Percentiles rank a stretch among this genome's conserved stretches.
These are phyloP conservation scores for Hassar affinis DNA, from an alignment of 2,113 vertebrate species.

Conservation along the genomic window DNA sequence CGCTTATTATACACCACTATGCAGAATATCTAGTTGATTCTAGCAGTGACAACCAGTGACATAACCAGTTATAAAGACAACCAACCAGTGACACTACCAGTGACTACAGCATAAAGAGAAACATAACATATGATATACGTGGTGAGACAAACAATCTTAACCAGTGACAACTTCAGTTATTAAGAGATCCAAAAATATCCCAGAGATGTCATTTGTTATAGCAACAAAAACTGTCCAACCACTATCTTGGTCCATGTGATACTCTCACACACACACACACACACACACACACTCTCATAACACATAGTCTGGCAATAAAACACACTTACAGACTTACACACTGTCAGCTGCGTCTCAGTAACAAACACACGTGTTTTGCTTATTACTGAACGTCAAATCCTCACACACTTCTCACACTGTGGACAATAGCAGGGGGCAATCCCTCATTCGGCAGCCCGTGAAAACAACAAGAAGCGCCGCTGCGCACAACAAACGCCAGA, in stretches of 20 bases:
- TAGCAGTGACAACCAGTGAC: not conserved
- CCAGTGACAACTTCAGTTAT: not conserved
- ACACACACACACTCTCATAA: not conserved
- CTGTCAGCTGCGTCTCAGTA: not conserved
- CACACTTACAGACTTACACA: not conserved
- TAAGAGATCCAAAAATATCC: not conserved
- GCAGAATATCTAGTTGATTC: too few species aligned
- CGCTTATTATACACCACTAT: too few species aligned
- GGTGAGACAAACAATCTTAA: not conserved
- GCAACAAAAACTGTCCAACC: not conserved
- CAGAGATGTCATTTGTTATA: not conserved
- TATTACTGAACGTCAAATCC: not conserved
- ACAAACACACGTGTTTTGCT: not conserved
- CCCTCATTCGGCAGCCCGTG: slow-evolving; percentile 23
- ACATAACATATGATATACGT: not conserved
- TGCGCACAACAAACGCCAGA: slow-evolving; percentile 23
- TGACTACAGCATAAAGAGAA: not conserved
- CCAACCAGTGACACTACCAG: not conserved
- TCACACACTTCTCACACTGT: slow-evolving; percentile 23
- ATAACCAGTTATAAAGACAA: not conserved
- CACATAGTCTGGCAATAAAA: not conserved
- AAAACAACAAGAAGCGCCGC: slow-evolving; percentile 31
- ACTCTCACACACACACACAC: not conserved
- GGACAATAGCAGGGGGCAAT: slow-evolving; percentile 29
- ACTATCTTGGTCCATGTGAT: not conserved